Conservation (phyloP, 23 tunicate genomes). For the Ciona savignyi region DNA sequence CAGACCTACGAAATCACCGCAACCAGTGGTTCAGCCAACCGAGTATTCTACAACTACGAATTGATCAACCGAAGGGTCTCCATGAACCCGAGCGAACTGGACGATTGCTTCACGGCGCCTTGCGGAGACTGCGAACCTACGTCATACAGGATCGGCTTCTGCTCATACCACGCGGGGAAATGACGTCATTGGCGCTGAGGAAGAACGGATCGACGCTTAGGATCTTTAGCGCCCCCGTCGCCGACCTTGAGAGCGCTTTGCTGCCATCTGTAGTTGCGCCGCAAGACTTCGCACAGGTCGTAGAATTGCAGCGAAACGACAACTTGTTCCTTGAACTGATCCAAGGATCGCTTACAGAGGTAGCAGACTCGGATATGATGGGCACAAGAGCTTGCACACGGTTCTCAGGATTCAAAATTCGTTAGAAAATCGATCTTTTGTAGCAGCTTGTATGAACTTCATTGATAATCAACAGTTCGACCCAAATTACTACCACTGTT, state of each 20-base stretch:
- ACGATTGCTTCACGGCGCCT: background rate
- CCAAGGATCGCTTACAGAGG: background rate
- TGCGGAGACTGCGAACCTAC: background rate
- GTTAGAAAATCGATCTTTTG: too few relatives aligned
- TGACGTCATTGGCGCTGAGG: background rate
- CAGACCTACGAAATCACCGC: background rate
- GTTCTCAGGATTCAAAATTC: background rate
- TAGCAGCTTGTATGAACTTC: too few relatives aligned
- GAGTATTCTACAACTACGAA: background rate
- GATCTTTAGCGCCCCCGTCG: background rate
- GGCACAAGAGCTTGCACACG: background rate
- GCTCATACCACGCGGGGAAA: background rate
- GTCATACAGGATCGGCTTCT: background rate
- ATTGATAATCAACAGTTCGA: too few relatives aligned
- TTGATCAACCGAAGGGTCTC: too few relatives aligned
- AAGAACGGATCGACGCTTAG: background rate
- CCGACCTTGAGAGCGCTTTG: background rate
- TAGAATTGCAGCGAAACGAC: background rate
- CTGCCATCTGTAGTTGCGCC: background rate
- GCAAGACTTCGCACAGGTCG: background rate
- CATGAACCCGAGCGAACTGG: background rate
- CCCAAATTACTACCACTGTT: too few relatives aligned
- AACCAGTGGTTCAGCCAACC: background rate
- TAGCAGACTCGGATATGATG: background rate
- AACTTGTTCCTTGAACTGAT: background rate